Evolutionary conservation across 2,888 invertebrate species (phyloP).

Genomic region (Mallateleia sp.): DNA sequence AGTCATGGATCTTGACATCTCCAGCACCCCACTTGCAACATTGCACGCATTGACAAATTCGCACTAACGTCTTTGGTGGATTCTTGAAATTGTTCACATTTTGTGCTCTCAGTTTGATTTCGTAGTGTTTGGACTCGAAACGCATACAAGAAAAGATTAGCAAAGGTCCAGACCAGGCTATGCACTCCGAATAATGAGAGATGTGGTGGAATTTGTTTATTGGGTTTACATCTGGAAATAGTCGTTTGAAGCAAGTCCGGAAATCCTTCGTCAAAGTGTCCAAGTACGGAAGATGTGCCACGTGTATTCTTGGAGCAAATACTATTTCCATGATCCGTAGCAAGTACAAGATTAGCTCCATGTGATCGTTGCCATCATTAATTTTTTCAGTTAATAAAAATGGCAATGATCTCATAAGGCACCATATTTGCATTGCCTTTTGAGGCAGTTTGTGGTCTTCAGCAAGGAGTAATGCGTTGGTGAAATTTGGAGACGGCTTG

Average conservation of each 20-base stretch:
- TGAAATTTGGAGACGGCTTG: constrained; percentile 74
- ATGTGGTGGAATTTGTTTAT: not conserved
- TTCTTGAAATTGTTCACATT: constrained; percentile 68
- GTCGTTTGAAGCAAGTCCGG: not conserved
- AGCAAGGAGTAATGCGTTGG: too few species aligned
- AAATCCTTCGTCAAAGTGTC: too few species aligned
- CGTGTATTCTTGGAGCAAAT: constrained; percentile 34
- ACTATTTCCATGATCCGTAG: constrained; percentile 78
- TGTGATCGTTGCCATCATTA: constrained; percentile 58
- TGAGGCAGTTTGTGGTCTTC: too few species aligned
- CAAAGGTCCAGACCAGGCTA: constrained; percentile 70
- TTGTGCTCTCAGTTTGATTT: constrained; percentile 70
- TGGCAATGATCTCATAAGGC: constrained; percentile 61
- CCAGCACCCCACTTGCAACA: constrained; percentile 68
- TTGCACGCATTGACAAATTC: constrained; percentile 61
- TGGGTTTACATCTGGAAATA: constrained; percentile 70
- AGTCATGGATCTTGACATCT: too few species aligned
- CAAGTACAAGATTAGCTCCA: constrained; percentile 71
- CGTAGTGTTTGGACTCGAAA: constrained; percentile 57
- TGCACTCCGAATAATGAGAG: constrained; percentile 64
- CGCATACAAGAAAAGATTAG: constrained; percentile 66
- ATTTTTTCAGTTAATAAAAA: constrained; percentile 75
- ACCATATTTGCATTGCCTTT: constrained; percentile 79
- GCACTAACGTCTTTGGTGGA: constrained; percentile 64
- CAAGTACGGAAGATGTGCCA: too few species aligned